Evolutionary conservation across 2,113 vertebrate species (phyloP).

Genomic region (Syngnathoides biaculeatus): DNA sequence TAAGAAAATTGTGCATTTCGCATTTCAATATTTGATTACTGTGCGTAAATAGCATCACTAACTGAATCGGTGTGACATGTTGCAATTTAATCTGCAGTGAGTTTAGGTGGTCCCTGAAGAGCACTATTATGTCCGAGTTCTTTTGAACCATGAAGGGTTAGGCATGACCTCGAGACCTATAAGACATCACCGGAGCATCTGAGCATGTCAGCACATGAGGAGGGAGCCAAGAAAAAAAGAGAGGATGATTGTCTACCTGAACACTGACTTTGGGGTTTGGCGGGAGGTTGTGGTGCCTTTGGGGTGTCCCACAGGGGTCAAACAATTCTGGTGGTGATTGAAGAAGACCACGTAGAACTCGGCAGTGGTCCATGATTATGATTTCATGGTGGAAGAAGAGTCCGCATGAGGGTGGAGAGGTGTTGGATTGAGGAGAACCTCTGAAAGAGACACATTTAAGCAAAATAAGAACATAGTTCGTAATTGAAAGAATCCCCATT

Average conservation of each 20-base stretch:
- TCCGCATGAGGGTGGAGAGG: conserved; percentile 49
- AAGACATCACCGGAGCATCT: conserved; percentile 67
- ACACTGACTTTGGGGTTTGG: conserved; percentile 29
- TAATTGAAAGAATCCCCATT: conserved; percentile 1
- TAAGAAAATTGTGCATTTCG: conserved; percentile 11
- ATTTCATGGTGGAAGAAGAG: conserved; percentile 54
- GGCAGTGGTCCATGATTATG: conserved; percentile 68
- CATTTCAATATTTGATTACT: conserved; percentile 22
- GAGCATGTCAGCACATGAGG: conserved; percentile 57
- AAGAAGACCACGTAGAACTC: conserved; percentile 65
- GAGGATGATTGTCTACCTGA: conserved; percentile 31
- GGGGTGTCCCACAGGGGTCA: conserved; percentile 62
- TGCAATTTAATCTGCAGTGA: conserved; percentile 22
- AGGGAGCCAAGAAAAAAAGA: conserved; percentile 27
- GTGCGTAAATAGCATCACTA: conserved; percentile 21
- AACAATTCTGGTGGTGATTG: conserved; percentile 65
- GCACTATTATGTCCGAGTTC: conserved; percentile 51
- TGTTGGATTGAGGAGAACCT: conserved; percentile 14
- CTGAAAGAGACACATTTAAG: conserved; percentile 12
- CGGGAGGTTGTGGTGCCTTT: conserved; percentile 44
- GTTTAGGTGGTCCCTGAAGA: conserved; percentile 42
- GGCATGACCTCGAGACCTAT: conserved; percentile 60
- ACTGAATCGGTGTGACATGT: conserved; percentile 19
- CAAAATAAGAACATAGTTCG: conserved; percentile 25
- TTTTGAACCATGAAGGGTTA: conserved; percentile 61